Percentiles rank a stretch among this genome's conserved stretches.
phyloP scores from a whole-genome alignment of 2,888 invertebrate genomes.

The Myathropa florea region DNA sequence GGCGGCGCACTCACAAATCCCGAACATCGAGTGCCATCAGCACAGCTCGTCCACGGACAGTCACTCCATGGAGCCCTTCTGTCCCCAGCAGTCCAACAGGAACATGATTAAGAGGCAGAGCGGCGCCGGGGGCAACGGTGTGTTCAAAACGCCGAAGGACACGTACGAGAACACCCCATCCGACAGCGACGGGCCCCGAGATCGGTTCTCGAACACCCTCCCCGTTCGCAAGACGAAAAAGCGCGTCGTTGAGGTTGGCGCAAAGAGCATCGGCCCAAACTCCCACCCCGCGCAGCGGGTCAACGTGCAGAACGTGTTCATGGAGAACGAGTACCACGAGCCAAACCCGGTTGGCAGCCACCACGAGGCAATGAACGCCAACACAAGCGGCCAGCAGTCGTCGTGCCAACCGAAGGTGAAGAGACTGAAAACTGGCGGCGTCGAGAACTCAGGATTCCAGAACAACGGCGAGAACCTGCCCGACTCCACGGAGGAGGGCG shows the following conservation, averaged over 20 bases:
- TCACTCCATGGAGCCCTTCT: constrained; percentile 73
- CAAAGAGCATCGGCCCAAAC: constrained; percentile 80
- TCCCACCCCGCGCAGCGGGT: constrained; percentile 76
- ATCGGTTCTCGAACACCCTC: constrained; percentile 82
- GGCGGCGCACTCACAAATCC: constrained; percentile 70
- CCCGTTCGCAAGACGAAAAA: constrained; percentile 83
- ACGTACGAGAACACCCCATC: constrained; percentile 83
- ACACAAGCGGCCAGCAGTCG: constrained; percentile 72
- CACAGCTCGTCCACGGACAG: constrained; percentile 73
- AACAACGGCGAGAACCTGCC: constrained; percentile 83
- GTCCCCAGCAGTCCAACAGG: constrained; percentile 71
- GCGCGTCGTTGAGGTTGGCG: constrained; percentile 81
- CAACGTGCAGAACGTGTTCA: constrained; percentile 81
- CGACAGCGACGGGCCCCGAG: constrained; percentile 80
- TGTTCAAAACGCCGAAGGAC: constrained; percentile 78
- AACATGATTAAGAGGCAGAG: constrained; percentile 78
- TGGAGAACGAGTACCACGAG: constrained; percentile 78
- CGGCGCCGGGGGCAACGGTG: constrained; percentile 72
- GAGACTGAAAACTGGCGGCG: constrained; percentile 83
- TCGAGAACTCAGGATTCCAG: constrained; percentile 89
- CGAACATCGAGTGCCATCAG: constrained; percentile 72
- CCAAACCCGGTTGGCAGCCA: constrained; percentile 74
- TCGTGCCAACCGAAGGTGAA: constrained; percentile 63
- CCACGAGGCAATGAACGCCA: constrained; percentile 72
- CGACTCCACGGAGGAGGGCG: constrained; percentile 66